Evolutionary conservation across 2,888 invertebrate species (phyloP).

Genomic region (Hipparchia sbordonii): DNA sequence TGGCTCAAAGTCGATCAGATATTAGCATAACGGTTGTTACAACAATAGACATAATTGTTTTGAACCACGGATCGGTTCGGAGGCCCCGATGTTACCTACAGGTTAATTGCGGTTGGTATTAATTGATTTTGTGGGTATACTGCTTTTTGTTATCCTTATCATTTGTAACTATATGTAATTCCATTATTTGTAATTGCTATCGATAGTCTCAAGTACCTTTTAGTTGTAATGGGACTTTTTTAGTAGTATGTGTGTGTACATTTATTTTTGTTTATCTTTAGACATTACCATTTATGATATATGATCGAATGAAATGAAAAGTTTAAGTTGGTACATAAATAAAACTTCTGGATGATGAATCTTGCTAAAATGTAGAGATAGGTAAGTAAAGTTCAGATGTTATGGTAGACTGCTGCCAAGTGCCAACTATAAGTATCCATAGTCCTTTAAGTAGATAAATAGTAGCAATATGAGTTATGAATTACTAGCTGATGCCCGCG

Average conservation of each 20-base stretch:
- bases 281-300: too few species aligned
- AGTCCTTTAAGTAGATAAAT: too few species aligned
- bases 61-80: constrained; percentile 39
- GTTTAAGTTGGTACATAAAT: too few species aligned
- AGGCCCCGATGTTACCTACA: constrained; percentile 39
- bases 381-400: too few species aligned
- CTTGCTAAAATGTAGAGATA: too few species aligned
- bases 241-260: not conserved
- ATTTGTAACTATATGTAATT: constrained; percentile 16
- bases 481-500: too few species aligned
- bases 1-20: constrained; percentile 50
- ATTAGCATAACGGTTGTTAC: constrained; percentile 55
- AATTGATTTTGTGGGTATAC: constrained; percentile 66
- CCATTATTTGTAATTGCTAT: constrained; percentile 35
- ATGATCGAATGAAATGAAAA: too few species aligned
- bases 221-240: constrained; percentile 5
- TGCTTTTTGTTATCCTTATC: constrained; percentile 36
- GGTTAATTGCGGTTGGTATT: constrained; percentile 58
- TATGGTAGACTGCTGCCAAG: too few species aligned
- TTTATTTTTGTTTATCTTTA: not conserved
- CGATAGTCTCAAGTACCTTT: constrained; percentile 21
- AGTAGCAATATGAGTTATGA: too few species aligned
- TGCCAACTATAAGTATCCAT: too few species aligned
- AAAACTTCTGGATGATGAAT: too few species aligned
- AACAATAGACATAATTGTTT: constrained; percentile 63